Evolutionary conservation across 30 jellyfish, hydroid and myxozoan genomes (phyloP), one percentile per base, ranked within the genome.

Genomic region (Nemopilema nomurai): DNA sequence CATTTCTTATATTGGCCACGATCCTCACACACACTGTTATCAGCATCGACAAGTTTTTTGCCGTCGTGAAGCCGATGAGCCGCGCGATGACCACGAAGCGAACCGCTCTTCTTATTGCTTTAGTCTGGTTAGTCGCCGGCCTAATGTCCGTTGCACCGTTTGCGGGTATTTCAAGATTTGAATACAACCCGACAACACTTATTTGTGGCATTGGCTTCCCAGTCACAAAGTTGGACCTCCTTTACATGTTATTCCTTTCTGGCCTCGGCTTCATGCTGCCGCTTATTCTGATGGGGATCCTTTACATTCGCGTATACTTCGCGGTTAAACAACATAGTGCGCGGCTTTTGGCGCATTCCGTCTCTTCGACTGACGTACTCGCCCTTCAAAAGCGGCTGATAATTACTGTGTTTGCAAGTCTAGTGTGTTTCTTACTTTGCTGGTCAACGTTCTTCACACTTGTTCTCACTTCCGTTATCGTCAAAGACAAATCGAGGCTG

Each of bases 131-230:
- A 8, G 17, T 81, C 22, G 93, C 99, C 4, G 83, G 82, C 22
- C 76, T 81, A 16, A 88, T 94, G 91, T 77, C 99, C 8, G 33
- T 88, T 18, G 78, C 63, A 18, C 99, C 99, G 53, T 80, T 94
- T 32, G 87, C 82, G 49, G 91, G 93, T 28, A 62, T 94, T 17
- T 75, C 96, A 16, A 78, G 91, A 23, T 94, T 63, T 80, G 94
- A 83, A 20, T 94, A 88, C 89, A 94, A 94, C 78, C 96, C 90
- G 6, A 88, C 99, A 17, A 89, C 99, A 7, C 83, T 93, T 8
- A 83, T 88, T 31, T 93, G 99, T 73, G 99, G 99, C n/a, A 93
- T 89, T 21, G 99, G 97, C 8, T 89, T 93, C 76, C 99, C 99
- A 18, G 71, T 29, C 33, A 78, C 28, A 13, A 77, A 62, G 53